phyloP scores from a whole-genome alignment of 2,797 vertebrate species.

The Alosa sapidissima region DNA sequence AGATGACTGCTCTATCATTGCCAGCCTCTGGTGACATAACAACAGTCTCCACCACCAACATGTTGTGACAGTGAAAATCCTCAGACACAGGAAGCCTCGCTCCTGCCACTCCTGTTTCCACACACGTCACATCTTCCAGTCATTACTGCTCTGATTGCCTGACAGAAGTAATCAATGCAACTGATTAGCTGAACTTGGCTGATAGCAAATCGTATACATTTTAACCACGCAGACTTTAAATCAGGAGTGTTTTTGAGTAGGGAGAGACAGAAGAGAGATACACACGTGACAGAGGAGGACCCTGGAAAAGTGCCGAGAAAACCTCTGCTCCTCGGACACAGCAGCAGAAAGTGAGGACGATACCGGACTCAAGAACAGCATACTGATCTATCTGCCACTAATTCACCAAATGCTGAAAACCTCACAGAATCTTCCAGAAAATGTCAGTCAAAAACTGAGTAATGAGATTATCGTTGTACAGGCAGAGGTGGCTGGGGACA shows the following conservation, averaged over 20 bases:
- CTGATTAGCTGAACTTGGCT: not conserved
- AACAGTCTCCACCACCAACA: not conserved
- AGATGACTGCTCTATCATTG: not conserved
- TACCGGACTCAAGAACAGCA: not conserved
- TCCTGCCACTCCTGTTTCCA: not conserved
- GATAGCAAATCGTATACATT: not conserved
- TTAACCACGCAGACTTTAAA: not conserved
- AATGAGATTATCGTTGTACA: not conserved
- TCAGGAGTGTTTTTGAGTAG: not conserved
- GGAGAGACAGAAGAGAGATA: not conserved
- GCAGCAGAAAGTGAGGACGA: not conserved
- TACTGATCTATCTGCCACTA: not conserved
- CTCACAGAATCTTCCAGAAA: not conserved
- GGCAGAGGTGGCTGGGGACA: not conserved
- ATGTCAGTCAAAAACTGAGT: not conserved
- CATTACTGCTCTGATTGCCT: not conserved
- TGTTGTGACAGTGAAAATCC: not conserved
- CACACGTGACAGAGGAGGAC: not conserved
- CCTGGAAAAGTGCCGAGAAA: not conserved
- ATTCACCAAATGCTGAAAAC: not conserved
- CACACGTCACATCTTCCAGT: not conserved
- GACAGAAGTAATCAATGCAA: not conserved
- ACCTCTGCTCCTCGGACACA: not conserved
- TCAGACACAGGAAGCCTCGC: not conserved
- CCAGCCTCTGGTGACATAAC: not conserved